phyloP scores from a whole-genome alignment of 2,113 vertebrate species.

The Maccullochella peelii region DNA sequence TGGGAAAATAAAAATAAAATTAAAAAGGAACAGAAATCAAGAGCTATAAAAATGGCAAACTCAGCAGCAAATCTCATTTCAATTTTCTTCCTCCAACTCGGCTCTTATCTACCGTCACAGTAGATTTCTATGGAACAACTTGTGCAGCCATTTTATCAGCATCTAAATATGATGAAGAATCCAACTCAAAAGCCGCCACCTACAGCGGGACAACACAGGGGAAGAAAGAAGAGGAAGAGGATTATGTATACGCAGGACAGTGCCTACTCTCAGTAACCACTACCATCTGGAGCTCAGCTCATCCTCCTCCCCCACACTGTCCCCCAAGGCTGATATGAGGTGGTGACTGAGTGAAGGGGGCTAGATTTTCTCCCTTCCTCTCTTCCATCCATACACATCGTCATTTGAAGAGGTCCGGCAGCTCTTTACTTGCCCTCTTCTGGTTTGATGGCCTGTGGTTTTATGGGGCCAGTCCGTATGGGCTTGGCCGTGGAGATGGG shows the following conservation, averaged over 20 bases:
- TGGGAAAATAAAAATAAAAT: constrained; percentile 13
- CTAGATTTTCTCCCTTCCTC: constrained; percentile 53
- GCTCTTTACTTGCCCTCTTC: constrained; percentile 93
- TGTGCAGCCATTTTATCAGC: constrained; percentile 56
- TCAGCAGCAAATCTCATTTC: constrained; percentile 82
- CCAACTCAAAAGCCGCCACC: constrained; percentile 63
- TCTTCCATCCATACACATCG: constrained; percentile 46
- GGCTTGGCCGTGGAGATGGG: constrained; percentile 89
- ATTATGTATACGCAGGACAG: constrained; percentile 39
- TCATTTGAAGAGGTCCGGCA: constrained; percentile 36
- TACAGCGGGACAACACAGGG: constrained; percentile 57
- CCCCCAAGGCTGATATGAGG: constrained; percentile 64
- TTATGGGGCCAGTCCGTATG: constrained; percentile 98
- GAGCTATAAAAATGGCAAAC: constrained; percentile 76
- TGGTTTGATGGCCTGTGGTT: constrained; percentile 98
- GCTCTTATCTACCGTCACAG: constrained; percentile 55
- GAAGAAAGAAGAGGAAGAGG: constrained; percentile 58
- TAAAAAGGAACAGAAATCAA: constrained; percentile 59
- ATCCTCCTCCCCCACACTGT: constrained; percentile 46
- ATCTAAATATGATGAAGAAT: constrained; percentile 65
- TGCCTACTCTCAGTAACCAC: constrained; percentile 55
- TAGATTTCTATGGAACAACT: constrained; percentile 63
- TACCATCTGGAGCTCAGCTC: constrained; percentile 35
- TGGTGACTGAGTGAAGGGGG: constrained; percentile 59
- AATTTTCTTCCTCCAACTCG: constrained; percentile 41